A percentile compares a stretch with the other conserved stretches of the same genome.
Conservation (phyloP, 2,888 invertebrate species). For the Cerastis rubricosa region DNA sequence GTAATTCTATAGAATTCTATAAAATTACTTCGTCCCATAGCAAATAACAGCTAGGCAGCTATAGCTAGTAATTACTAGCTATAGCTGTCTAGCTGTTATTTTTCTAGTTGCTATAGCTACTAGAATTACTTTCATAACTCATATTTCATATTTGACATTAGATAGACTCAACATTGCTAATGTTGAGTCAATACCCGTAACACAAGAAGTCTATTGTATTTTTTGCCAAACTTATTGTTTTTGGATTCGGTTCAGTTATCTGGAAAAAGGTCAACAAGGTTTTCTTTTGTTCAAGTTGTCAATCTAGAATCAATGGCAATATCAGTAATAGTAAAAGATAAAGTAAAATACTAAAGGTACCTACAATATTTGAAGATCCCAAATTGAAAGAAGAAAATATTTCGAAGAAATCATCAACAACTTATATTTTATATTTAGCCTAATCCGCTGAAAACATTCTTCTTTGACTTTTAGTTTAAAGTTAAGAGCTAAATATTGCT, state of each 20-base stretch:
- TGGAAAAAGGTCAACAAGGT: constrained; percentile 15
- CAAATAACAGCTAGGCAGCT: too few relatives aligned
- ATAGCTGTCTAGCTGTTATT: too few relatives aligned
- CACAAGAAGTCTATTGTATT: background rate
- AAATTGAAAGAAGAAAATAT: too few relatives aligned
- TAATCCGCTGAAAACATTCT: background rate
- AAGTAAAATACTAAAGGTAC: background rate
- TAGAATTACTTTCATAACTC: constrained; percentile 6
- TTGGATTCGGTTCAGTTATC: background rate
- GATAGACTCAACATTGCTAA: too few relatives aligned
- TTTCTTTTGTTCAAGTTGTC: background rate
- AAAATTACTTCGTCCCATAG: too few relatives aligned
- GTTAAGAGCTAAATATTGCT: background rate
- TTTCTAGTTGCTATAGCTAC: too few relatives aligned
- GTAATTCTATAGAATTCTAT: background rate
- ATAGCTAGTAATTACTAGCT: too few relatives aligned
- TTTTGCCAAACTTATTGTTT: constrained; percentile 12
- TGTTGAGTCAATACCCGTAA: background rate
- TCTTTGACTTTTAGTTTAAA: background rate
- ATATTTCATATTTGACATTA: background rate
- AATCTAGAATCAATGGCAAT: background rate
- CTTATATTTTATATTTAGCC: too few relatives aligned
- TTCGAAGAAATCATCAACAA: too few relatives aligned
- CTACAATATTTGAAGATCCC: too few relatives aligned
- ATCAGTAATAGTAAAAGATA: background rate